Evolutionary conservation across 2,888 invertebrate species (phyloP).

Genomic region (Brachypalpus laphriformis): DNA sequence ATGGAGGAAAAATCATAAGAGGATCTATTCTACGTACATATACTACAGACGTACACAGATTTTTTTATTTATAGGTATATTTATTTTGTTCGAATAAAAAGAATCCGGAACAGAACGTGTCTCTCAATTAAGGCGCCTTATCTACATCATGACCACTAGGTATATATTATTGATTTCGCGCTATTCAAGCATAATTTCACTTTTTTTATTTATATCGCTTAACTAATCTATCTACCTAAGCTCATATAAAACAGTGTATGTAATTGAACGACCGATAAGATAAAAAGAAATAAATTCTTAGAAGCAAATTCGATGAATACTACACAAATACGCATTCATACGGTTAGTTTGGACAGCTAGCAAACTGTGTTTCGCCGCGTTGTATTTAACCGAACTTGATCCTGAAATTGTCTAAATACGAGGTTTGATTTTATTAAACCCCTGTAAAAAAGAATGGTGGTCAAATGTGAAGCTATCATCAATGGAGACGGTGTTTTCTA

Average conservation of each 20-base stretch:
- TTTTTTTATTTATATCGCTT: conserved; percentile 2
- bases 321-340: not conserved
- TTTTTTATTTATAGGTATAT: no score
- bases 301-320: conserved; percentile 11
- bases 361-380: not conserved
- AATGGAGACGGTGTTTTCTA: conserved; percentile 29
- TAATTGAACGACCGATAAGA: conserved; percentile 54
- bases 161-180: not conserved
- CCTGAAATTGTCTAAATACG: not conserved
- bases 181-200: not conserved
- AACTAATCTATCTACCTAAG: conserved; percentile 15
- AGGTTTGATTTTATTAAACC: not conserved
- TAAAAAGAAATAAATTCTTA: conserved; percentile 40
- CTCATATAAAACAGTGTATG: not conserved
- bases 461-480: conserved; percentile 52
- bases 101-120: not conserved
- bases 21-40: no score
- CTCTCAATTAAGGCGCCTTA: not conserved
- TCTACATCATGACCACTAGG: not conserved
- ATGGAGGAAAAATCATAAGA: no score
- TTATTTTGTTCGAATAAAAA: no score
- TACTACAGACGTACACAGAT: no score
- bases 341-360: conserved; percentile 14
- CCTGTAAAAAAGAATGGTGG: conserved; percentile 28
- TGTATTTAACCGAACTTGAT: not conserved